Base-by-base conservation (phyloP, 2,797 vertebrate species). In the Emydoidea blandingii region DNA sequence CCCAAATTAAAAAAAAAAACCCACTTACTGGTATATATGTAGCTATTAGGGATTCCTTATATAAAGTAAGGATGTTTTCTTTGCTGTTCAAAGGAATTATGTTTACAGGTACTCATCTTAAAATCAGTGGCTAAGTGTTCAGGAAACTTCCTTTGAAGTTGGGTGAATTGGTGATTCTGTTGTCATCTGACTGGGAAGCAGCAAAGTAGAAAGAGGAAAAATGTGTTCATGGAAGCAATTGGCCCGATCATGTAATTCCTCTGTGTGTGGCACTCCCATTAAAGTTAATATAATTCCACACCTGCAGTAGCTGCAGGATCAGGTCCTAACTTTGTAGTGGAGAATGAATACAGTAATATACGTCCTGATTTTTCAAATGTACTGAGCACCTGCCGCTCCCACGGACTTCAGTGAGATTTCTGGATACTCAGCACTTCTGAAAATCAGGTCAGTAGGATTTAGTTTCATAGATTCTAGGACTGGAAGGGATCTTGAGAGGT, bases 11-110 rank as follows among this genome's bases (percentile, higher is more conserved):
- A 85, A 94, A 83, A 83, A 96, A 96, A 90, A 56, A 94, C 95
- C 95, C 95, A 90, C 78, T 97, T 86, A 72, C 76, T 5, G 15
- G 50, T 50, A 15, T 50, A 89, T 95, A 91, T 96, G 86, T 97
- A 98, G 72, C 95, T 95, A 91, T 95, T 97, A 97, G 91, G 91
- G 96, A 97, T 96, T 97, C 91, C 81, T 96, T 97, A 85, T 91
- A 81, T 92, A 97, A 98, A 97, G 91, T 79, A 72, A 96, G 83
- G 76, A 68, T 49, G 44, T 88, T 72, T 92, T 87, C 81, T 97
- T 96, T 97, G 85, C 92, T 97, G 59, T 97, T 95, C 65, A 96
- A 81, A 95, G 34, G 91, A 96, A 95, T 93, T 92, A 82, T 91
- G 81, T 87, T 97, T 98, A 92, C 79, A 94, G 88, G 82, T 97